Evolutionary conservation across 2,113 vertebrate genomes (phyloP).

Genomic region (Pseudorectes ferrugineus): DNA sequence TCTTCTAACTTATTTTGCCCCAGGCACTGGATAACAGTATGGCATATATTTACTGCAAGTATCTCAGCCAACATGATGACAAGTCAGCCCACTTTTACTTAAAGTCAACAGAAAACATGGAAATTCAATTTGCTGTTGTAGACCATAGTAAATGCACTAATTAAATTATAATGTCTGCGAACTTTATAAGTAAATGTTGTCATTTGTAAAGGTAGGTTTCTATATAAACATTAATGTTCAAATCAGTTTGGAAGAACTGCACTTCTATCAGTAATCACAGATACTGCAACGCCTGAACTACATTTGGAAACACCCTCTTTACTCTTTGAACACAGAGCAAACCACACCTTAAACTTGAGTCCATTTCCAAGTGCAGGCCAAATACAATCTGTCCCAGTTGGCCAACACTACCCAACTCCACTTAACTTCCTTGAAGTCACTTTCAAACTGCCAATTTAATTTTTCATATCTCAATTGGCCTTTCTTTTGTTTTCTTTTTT

Average conservation of each 20-base stretch:
- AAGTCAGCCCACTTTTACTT: not conserved
- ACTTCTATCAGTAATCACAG: not conserved
- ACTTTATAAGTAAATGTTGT: not conserved
- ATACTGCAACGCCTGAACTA: not conserved
- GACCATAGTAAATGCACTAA: not conserved
- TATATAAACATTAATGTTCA: not conserved
- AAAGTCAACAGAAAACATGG: not conserved
- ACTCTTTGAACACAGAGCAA: not conserved
- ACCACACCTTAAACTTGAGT: not conserved
- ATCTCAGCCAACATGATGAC: not conserved
- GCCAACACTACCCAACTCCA: not conserved
- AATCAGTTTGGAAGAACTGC: not conserved
- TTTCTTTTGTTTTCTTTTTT: not conserved
- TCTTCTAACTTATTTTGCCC: not conserved
- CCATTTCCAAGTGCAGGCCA: not conserved
- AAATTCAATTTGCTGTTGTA: not conserved
- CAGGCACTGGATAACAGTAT: not conserved
- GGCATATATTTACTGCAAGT: not conserved
- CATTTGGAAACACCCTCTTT: not conserved
- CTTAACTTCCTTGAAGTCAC: not conserved
- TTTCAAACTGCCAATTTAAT: accelerated
- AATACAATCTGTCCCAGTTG: not conserved
- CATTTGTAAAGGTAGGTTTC: not conserved
- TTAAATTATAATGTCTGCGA: not conserved
- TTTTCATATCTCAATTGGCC: not conserved